Evolutionary conservation across 2,797 vertebrate species (phyloP).

Genomic region (Micropoecilia bifurca): DNA sequence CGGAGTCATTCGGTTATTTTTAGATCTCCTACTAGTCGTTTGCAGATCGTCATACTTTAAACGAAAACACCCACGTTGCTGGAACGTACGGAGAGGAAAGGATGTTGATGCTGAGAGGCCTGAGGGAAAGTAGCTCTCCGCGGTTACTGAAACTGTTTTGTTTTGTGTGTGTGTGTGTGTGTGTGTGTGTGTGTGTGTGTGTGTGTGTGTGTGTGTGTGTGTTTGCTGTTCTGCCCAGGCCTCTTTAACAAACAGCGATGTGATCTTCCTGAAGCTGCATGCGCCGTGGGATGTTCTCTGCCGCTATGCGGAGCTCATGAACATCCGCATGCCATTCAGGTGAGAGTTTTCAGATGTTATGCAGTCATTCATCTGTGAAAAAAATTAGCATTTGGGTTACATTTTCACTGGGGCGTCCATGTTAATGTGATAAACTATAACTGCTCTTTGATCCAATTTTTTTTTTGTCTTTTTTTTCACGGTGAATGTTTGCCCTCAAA

Average conservation of each 20-base stretch:
- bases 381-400: neutral
- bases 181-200: slow-evolving; percentile 22
- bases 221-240: slow-evolving; percentile 76
- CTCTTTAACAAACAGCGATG: slow-evolving; percentile 90
- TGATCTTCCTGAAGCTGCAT: slow-evolving; percentile 95
- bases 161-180: slow-evolving; percentile 16
- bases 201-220: slow-evolving; percentile 5
- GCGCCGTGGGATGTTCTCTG: slow-evolving; percentile 95
- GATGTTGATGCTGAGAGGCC: neutral
- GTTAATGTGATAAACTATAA: neutral
- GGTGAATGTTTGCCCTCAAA: neutral
- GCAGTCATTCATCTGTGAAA: neutral
- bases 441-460: neutral
- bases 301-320: slow-evolving; percentile 95
- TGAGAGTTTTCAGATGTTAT: slow-evolving; percentile 49
- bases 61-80: slow-evolving; percentile 21
- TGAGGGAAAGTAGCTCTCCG: neutral
- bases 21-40: slow-evolving; percentile 24
- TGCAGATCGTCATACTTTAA: slow-evolving; percentile 29
- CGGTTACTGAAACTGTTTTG: slow-evolving; percentile 1
- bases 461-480: neutral
- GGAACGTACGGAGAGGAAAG: slow-evolving; percentile 4
- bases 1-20: slow-evolving; percentile 50
- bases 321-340: slow-evolving; percentile 98
- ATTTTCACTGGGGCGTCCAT: neutral